phyloP scores from a whole-genome alignment of 2,888 invertebrate genomes.

The Gortyna flavago region DNA sequence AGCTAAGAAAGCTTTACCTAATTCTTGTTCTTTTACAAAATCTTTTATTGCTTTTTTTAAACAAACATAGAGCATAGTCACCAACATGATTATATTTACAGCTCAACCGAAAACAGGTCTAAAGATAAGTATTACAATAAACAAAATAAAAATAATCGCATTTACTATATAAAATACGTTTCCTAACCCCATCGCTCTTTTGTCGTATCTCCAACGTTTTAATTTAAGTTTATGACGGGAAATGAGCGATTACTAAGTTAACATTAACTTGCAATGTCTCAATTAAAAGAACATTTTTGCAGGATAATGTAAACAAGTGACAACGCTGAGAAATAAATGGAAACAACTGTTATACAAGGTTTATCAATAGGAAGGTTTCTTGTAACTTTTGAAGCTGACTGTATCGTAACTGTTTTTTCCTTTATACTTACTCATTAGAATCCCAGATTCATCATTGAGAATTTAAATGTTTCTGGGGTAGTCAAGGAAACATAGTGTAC shows the following conservation, averaged over 20 bases:
- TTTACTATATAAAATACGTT: slow-evolving; percentile 54
- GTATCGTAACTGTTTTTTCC: neutral
- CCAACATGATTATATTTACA: neutral
- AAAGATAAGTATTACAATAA: slow-evolving; percentile 23
- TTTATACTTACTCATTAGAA: neutral
- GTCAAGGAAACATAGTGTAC: neutral
- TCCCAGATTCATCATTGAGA: neutral
- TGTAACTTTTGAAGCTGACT: neutral
- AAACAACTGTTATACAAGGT: neutral
- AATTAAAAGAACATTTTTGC: slow-evolving; percentile 30
- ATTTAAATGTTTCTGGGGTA: neutral
- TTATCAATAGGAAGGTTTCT: neutral
- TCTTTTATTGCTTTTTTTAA: neutral
- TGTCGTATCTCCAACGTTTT: slow-evolving; percentile 47
- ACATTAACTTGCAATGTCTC: slow-evolving; percentile 56
- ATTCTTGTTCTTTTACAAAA: neutral
- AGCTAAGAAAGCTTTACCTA: neutral
- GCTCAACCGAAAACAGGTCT: neutral
- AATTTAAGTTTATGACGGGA: slow-evolving; percentile 62
- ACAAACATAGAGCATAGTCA: neutral
- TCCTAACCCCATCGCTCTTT: slow-evolving; percentile 44
- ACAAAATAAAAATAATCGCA: slow-evolving; percentile 1
- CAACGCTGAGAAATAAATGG: slow-evolving; percentile 20
- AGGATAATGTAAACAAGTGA: slow-evolving; percentile 27
- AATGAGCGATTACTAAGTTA: slow-evolving; percentile 58